Percentiles rank a stretch among this genome's conserved stretches.
Conservation (phyloP, 2,797 vertebrate species). For the Coregonus ussuriensis region DNA sequence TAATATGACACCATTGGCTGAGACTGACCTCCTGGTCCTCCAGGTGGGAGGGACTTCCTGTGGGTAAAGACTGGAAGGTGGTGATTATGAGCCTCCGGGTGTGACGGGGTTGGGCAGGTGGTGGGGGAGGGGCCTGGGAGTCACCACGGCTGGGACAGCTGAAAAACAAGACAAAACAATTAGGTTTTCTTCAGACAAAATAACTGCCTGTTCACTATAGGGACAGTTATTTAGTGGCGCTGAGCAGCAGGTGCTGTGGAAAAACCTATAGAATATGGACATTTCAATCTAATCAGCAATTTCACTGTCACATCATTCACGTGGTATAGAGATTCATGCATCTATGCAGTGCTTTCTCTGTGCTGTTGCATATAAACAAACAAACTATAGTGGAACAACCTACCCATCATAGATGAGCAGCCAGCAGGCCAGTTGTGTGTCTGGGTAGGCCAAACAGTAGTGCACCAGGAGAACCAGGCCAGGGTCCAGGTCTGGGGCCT, state of each 20-base stretch:
- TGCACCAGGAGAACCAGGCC: conserved; percentile 59
- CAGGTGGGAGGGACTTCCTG: background rate
- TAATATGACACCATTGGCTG: background rate
- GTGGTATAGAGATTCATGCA: background rate
- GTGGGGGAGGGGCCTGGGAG: conserved; percentile 40
- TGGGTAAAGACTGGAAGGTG: conserved; percentile 42
- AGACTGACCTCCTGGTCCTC: too few relatives aligned
- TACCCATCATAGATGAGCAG: conserved; percentile 58
- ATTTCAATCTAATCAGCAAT: too few relatives aligned
- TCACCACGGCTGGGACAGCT: conserved; percentile 38
- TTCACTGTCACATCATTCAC: too few relatives aligned
- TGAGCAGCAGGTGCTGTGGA: too few relatives aligned
- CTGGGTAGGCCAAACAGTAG: conserved; percentile 61
- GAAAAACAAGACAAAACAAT: background rate
- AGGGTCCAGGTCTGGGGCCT: conserved; percentile 28
- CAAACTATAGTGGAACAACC: conserved; percentile 20
- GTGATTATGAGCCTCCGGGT: conserved; percentile 43
- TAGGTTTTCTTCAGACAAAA: too few relatives aligned
- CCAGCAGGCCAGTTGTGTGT: conserved; percentile 43
- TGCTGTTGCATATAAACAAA: background rate
- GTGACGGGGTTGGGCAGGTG: conserved; percentile 6
- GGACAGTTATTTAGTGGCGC: too few relatives aligned
- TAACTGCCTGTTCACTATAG: too few relatives aligned
- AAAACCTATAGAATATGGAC: too few relatives aligned
- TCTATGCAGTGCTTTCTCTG: background rate